Base-by-base conservation (phyloP, 2,888 invertebrate genomes). In the Sisyra terminalis region DNA sequence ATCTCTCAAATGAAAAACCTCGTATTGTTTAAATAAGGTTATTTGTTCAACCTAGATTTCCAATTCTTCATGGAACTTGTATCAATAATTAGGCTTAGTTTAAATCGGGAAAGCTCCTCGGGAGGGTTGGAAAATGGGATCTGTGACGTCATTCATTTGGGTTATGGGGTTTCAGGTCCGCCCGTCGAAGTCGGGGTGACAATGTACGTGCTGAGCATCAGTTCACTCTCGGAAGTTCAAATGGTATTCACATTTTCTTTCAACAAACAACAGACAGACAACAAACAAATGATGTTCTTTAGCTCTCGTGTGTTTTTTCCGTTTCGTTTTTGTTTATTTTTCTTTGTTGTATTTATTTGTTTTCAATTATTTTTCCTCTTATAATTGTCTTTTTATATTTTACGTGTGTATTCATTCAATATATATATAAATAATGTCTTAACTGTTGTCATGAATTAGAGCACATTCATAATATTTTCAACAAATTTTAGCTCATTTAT, bases 161-260 rank as follows among this genome's bases (percentile, higher is more conserved):
- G 51, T 52, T 55, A 59, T 63, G 56, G 60, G 64, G 65, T 73
- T 80, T 87, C 84, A 92, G 90, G 88, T 80, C 84, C 85, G 69
- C 89, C 93, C 64, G 93, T 94, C 72, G 89, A 88, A 70, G 92
- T 93, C 67, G 89, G 90, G 68, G 88, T 93, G 73, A 92, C 92
- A 72, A 89, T 93, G 84, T 90, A 89, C 77, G 90, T 93, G 72
- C 83, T 92, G 73, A 88, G 88, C 74, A 93, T 93, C 80, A 88
- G 89, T 75, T 89, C 90, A 69, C 87, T 93, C 71, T 92, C 90
- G 70, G 93, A 93, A 81, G 92, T 92, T 70, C 83, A 89, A 78
- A 93, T 92, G 92, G 92, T 92, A 84, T 56, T 51, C 24, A 24
- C 24, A 24, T 24, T 24, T 24, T 24, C 24, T 24, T 24, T 24